These are phyloP conservation scores for Drosophila subobscura DNA, from an alignment of 1,140 invertebrate genomes.

Conservation along the genomic window DNA sequence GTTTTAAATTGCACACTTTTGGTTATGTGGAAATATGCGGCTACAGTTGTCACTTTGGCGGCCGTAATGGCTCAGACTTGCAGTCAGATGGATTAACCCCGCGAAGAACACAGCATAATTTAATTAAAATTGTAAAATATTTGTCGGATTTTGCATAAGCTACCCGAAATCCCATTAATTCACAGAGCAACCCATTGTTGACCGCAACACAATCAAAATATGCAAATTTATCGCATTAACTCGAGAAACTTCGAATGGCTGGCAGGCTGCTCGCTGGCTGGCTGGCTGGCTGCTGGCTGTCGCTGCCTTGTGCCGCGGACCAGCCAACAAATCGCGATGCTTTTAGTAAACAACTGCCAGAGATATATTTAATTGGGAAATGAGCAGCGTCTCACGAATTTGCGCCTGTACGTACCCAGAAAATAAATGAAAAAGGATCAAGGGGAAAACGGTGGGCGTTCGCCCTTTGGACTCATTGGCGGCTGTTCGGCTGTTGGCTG, in stretches of 20 bases:
- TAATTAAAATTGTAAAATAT: slow-evolving; percentile 82
- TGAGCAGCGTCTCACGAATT: slow-evolving; percentile 25
- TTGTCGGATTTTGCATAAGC: slow-evolving; percentile 79
- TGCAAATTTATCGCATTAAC: slow-evolving; percentile 83
- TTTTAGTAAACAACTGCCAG: slow-evolving; percentile 52
- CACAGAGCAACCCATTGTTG: slow-evolving; percentile 81
- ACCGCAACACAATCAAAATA: slow-evolving; percentile 83
- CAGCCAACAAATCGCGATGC: slow-evolving; percentile 57
- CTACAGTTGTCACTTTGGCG: slow-evolving; percentile 35
- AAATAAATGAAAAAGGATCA: slow-evolving; percentile 9
- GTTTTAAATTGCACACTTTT: slow-evolving; percentile 40
- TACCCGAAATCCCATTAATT: slow-evolving; percentile 78
- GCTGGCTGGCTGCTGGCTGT: too few species aligned
- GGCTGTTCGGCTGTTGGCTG: slow-evolving; percentile 37
- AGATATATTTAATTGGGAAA: slow-evolving; percentile 72
- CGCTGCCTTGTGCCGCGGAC: too few species aligned
- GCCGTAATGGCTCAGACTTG: slow-evolving; percentile 19
- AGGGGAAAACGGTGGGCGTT: slow-evolving; percentile 25
- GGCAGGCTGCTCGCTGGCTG: not conserved
- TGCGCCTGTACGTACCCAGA: too few species aligned
- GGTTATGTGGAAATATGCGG: slow-evolving; percentile 14
- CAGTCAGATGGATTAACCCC: slow-evolving; percentile 42
- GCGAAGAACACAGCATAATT: slow-evolving; percentile 71
- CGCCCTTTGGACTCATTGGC: too few species aligned
- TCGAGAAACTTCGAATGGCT: slow-evolving; percentile 67